These are phyloP conservation scores for Chrysochloris asiatica DNA, from an alignment of 2,113 vertebrate species.

Conservation along the genomic window DNA sequence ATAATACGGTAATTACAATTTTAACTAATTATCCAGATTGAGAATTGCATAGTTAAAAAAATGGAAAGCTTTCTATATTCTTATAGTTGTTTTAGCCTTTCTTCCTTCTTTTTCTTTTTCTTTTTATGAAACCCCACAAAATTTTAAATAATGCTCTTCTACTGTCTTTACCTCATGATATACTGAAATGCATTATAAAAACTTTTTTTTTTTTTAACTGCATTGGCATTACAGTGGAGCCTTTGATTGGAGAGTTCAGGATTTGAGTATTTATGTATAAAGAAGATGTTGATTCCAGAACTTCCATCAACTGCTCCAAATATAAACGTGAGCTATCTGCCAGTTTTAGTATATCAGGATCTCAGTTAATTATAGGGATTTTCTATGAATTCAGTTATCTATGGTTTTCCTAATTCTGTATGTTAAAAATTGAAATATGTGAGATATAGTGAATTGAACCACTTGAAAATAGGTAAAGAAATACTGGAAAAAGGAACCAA, in stretches of 20 bases:
- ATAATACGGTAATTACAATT: conserved; percentile 72
- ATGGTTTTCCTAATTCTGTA: conserved; percentile 6
- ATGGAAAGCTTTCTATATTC: conserved; percentile 42
- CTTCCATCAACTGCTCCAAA: conserved; percentile 60
- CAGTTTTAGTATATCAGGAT: conserved; percentile 51
- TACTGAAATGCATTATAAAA: conserved; percentile 59
- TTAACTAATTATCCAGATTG: conserved; percentile 74
- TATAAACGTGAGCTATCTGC: conserved; percentile 61
- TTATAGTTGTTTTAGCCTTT: conserved; percentile 55
- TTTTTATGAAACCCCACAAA: conserved; percentile 37
- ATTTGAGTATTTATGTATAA: conserved; percentile 62
- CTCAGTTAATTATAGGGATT: conserved; percentile 42
- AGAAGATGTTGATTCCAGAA: conserved; percentile 63
- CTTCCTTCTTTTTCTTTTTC: conserved; percentile 22
- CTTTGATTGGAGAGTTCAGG: conserved; percentile 68
- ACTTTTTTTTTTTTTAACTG: conserved; percentile 51
- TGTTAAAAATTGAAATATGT: conserved; percentile 29
- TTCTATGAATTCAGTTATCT: conserved; percentile 51
- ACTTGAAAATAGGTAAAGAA: conserved; percentile 36
- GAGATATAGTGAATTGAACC: not conserved
- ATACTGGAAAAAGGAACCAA: not conserved
- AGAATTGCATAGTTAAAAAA: conserved; percentile 56
- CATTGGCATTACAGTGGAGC: conserved; percentile 46
- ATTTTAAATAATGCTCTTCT: conserved; percentile 17
- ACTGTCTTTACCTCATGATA: conserved; percentile 51